A percentile compares a stretch with the other conserved stretches of the same genome.
Conservation (phyloP, 2,113 vertebrate species). For the Myrmecophaga tridactyla region DNA sequence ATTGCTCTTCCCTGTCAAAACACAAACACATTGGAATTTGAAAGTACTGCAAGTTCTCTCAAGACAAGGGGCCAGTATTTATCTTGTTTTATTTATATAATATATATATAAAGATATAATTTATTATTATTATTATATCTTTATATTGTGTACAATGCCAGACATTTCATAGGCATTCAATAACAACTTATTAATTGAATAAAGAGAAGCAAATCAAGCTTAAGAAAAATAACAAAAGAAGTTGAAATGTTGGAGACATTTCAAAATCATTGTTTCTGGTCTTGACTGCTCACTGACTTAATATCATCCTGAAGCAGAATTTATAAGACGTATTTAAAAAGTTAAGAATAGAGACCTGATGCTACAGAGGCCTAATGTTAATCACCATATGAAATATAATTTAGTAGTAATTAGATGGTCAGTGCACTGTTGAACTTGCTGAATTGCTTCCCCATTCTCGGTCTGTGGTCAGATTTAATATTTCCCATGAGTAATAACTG, state of each 20-base stretch:
- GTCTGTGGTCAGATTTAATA: not conserved
- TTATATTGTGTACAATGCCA: not conserved
- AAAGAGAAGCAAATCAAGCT: conserved; percentile 25
- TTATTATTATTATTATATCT: conserved; percentile 1
- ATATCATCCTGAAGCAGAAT: not conserved
- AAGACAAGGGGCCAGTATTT: not conserved
- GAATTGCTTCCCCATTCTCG: not conserved
- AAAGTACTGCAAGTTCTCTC: not conserved
- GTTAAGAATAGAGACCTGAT: not conserved
- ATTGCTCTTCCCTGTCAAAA: not conserved
- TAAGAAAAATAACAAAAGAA: not conserved
- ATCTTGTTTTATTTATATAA: too few species aligned
- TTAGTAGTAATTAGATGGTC: conserved; percentile 48
- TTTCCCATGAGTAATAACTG: not conserved
- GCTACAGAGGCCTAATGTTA: not conserved
- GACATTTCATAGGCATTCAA: not conserved
- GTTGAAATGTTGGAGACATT: conserved; percentile 8
- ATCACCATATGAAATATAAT: not conserved
- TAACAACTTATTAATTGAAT: conserved; percentile 11
- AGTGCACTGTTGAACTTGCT: conserved; percentile 16
- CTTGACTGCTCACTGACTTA: not conserved
- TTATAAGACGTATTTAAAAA: not conserved
- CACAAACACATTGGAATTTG: not conserved
- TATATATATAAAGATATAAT: too few species aligned
- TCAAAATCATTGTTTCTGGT: not conserved